These are phyloP conservation scores for Melikaiella ostensackeni DNA, from an alignment of 2,888 invertebrate species.

Conservation along the genomic window DNA sequence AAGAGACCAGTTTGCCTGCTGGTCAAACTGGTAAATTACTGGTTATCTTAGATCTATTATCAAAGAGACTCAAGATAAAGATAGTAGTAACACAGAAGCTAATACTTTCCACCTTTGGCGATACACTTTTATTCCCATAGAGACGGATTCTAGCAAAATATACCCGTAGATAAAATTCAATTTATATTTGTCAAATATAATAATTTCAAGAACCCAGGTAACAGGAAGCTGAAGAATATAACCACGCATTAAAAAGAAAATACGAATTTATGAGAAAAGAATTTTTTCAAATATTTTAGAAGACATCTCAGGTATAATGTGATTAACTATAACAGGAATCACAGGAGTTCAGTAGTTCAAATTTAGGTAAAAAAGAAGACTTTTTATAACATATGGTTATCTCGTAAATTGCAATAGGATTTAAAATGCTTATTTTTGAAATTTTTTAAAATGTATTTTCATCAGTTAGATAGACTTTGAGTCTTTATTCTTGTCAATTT, in stretches of 20 bases:
- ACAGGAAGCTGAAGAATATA: not conserved
- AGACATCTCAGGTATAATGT: not conserved
- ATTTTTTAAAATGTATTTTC: too few species aligned
- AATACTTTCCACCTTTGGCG: not conserved
- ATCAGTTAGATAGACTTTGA: too few species aligned
- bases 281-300: not conserved
- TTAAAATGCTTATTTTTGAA: too few species aligned
- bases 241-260: not conserved
- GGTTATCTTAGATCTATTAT: constrained; percentile 29
- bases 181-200: not conserved
- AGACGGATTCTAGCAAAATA: not conserved
- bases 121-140: not conserved
- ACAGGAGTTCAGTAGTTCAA: too few species aligned
- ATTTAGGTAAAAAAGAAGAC: too few species aligned
- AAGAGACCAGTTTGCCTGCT: constrained; percentile 31
- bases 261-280: not conserved
- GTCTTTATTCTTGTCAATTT: too few species aligned
- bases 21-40: constrained; percentile 38
- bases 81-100: constrained; percentile 17
- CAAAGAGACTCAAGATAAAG: constrained; percentile 29
- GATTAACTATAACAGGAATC: not conserved
- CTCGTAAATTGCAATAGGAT: too few species aligned
- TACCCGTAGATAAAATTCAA: not conserved
- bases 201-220: not conserved
- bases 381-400: too few species aligned